These are phyloP conservation scores for Atta colombica DNA, from an alignment of 1,140 invertebrate species.

Conservation along the genomic window DNA sequence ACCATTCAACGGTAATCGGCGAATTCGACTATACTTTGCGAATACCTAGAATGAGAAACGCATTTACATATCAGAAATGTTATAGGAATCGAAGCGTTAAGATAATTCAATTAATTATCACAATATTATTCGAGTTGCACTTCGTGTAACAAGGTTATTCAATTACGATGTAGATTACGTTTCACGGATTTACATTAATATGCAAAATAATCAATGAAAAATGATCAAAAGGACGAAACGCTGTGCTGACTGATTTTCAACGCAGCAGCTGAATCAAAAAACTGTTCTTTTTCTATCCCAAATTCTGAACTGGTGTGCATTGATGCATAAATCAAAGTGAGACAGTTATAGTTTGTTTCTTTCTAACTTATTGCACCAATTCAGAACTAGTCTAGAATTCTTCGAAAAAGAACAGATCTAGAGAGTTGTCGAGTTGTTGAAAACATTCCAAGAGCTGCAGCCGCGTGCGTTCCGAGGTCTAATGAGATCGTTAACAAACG, in stretches of 20 bases:
- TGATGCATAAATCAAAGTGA: no score
- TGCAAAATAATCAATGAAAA: not conserved
- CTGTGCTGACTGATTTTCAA: not conserved
- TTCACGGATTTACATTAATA: not conserved
- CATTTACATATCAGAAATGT: not conserved
- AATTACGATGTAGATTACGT: not conserved
- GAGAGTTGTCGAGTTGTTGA: not conserved
- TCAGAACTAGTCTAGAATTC: no score
- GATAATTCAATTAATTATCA: constrained; percentile 52
- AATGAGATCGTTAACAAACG: constrained; percentile 50
- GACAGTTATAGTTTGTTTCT: no score
- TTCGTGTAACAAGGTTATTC: not conserved
- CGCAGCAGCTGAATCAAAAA: not conserved
- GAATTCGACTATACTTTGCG: constrained; percentile 1
- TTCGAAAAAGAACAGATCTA: not conserved
- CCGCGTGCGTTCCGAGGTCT: not conserved
- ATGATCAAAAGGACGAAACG: not conserved
- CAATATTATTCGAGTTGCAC: not conserved
- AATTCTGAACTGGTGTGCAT: no score
- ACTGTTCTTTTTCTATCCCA: no score
- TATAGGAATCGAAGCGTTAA: constrained; percentile 14
- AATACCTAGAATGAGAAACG: not conserved
- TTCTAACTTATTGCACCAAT: no score
- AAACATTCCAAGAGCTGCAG: not conserved
- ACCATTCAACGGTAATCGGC: constrained; percentile 15